Percentiles rank a stretch among this genome's conserved stretches.
phyloP scores from a whole-genome alignment of 2,113 vertebrate species.

The Ameiurus melas region DNA sequence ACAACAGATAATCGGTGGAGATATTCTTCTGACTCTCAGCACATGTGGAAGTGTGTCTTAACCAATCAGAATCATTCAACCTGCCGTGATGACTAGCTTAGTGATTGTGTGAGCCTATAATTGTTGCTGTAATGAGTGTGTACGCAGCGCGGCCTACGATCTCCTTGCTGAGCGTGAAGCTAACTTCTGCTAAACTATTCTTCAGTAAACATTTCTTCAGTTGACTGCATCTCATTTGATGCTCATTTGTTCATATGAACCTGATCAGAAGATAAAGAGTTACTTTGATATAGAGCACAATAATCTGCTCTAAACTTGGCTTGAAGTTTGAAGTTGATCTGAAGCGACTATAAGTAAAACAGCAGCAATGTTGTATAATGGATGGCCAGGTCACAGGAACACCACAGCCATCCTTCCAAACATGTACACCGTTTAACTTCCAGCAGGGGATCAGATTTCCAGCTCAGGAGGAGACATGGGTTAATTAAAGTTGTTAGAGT shows the following conservation, averaged over 20 bases:
- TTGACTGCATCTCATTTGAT: neutral
- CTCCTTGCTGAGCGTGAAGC: too few relatives aligned
- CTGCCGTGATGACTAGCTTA: too few relatives aligned
- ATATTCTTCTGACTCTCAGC: too few relatives aligned
- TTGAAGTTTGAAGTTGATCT: neutral
- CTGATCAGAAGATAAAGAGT: neutral
- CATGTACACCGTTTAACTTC: conserved; percentile 32
- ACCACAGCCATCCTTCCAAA: neutral
- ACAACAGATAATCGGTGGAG: too few relatives aligned
- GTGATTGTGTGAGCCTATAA: too few relatives aligned
- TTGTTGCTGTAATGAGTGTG: too few relatives aligned
- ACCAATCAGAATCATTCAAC: too few relatives aligned
- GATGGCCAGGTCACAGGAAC: conserved; percentile 28
- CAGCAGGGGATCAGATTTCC: conserved; percentile 29
- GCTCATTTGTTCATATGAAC: neutral
- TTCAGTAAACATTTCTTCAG: too few relatives aligned
- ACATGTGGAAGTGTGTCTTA: too few relatives aligned
- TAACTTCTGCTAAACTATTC: too few relatives aligned
- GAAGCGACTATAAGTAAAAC: neutral
- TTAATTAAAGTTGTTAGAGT: conserved; percentile 51
- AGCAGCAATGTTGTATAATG: conserved; percentile 3
- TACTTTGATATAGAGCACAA: neutral
- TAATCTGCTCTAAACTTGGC: neutral
- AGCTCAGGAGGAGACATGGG: conserved; percentile 35
- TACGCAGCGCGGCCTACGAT: too few relatives aligned